A percentile compares a stretch with the other conserved stretches of the same genome.
These are phyloP conservation scores for Anastrepha obliqua DNA, from an alignment of 1,140 invertebrate species.

Conservation along the genomic window DNA sequence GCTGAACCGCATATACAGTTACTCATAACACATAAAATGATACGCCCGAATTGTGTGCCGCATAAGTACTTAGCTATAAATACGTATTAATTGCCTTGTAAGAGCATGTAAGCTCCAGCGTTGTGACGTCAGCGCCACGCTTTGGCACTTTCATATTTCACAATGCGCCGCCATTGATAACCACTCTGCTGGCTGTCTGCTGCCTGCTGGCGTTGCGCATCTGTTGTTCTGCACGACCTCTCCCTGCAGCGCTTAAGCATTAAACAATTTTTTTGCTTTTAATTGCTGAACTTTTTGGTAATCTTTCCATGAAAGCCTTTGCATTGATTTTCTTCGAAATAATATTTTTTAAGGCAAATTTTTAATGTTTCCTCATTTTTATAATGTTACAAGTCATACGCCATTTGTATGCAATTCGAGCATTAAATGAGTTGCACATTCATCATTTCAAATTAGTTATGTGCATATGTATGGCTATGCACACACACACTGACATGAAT, in stretches of 20 bases:
- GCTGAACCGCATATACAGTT: background rate
- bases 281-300: background rate
- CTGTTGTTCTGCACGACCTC: background rate
- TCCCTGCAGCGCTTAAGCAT: constrained; percentile 19
- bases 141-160: background rate
- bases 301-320: background rate
- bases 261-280: constrained; percentile 13
- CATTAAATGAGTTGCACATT: constrained; percentile 44
- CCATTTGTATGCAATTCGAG: constrained; percentile 43
- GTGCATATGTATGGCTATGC: background rate
- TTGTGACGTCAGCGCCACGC: background rate
- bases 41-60: background rate
- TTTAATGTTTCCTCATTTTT: constrained; percentile 35
- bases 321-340: constrained; percentile 3
- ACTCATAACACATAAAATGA: background rate
- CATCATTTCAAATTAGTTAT: constrained; percentile 29
- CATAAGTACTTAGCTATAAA: background rate
- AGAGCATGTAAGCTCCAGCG: background rate
- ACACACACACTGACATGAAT: background rate
- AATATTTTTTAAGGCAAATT: background rate
- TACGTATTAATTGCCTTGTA: constrained; percentile 30
- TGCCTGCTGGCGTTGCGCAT: background rate
- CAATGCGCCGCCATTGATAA: background rate
- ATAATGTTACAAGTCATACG: constrained; percentile 8
- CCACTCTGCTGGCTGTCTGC: background rate